phyloP scores from a whole-genome alignment of 2,888 invertebrate species.

The Litoditis marina region DNA sequence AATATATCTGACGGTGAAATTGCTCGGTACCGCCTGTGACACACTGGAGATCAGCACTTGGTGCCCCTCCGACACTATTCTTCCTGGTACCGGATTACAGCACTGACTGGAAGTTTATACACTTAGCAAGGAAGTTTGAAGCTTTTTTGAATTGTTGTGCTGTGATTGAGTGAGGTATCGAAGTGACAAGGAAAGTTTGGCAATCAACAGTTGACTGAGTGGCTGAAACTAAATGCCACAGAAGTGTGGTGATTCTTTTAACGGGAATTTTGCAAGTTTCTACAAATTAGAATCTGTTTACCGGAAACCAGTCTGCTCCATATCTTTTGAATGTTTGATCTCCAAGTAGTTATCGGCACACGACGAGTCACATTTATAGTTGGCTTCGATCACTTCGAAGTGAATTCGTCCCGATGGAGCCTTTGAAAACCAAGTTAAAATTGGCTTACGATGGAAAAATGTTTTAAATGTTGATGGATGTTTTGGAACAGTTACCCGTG shows the following conservation, averaged over 20 bases:
- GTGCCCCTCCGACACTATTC: conserved; percentile 34
- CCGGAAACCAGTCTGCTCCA: conserved; percentile 49
- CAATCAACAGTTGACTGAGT: too few relatives aligned
- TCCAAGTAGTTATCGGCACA: conserved; percentile 46
- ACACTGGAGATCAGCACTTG: conserved; percentile 38
- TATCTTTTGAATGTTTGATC: conserved; percentile 36
- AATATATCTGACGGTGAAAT: conserved; percentile 46
- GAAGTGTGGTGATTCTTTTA: too few relatives aligned
- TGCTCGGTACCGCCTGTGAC: conserved; percentile 28
- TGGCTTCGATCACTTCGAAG: conserved; percentile 42
- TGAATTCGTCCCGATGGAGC: conserved; percentile 34
- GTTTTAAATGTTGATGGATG: background rate
- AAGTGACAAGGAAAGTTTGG: background rate
- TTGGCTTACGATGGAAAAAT: background rate
- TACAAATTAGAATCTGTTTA: background rate
- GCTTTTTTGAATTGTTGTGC: background rate
- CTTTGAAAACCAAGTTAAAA: too few relatives aligned
- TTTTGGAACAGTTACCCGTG: too few relatives aligned
- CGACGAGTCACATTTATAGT: conserved; percentile 42
- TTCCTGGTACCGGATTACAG: conserved; percentile 44
- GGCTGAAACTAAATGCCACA: too few relatives aligned
- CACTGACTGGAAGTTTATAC: conserved; percentile 35
- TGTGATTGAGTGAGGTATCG: background rate
- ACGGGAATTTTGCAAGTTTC: too few relatives aligned
- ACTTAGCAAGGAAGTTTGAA: background rate